Conservation (phyloP, 1,140 invertebrate species). For the Microplitis demolitor region DNA sequence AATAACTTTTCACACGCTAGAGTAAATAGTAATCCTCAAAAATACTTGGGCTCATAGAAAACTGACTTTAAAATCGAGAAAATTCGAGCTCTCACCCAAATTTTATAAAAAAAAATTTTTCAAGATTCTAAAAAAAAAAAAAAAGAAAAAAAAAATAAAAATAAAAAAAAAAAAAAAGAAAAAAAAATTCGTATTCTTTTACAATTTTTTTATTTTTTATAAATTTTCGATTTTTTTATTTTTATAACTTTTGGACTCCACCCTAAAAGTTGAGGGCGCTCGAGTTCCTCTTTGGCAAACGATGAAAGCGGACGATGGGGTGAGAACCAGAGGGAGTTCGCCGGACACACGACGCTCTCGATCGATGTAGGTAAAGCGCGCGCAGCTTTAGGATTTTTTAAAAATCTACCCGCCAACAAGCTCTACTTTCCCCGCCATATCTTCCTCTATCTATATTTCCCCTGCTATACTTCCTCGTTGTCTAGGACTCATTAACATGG, state of each 20-base stretch:
- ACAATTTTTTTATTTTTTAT: constrained; percentile 31
- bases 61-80: no score
- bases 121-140: no score
- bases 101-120: no score
- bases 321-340: constrained; percentile 28
- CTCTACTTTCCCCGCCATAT: constrained; percentile 16
- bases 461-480: constrained; percentile 30
- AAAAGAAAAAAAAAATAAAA: no score
- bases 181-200: constrained; percentile 10
- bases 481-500: constrained; percentile 19
- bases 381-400: constrained; percentile 55
- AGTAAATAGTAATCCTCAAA: constrained; percentile 37
- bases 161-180: no score
- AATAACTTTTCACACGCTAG: constrained; percentile 29
- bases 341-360: constrained; percentile 30
- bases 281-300: constrained; percentile 41
- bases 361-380: constrained; percentile 58
- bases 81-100: no score
- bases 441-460: constrained; percentile 31
- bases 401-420: constrained; percentile 55
- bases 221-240: constrained; percentile 23
- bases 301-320: constrained; percentile 40
- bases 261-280: constrained; percentile 50
- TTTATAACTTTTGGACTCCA: constrained; percentile 47
- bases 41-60: neutral